Percentiles rank a stretch among this genome's conserved stretches.
phyloP scores from a whole-genome alignment of 2,888 invertebrate species.

The Melipona beecheii region DNA sequence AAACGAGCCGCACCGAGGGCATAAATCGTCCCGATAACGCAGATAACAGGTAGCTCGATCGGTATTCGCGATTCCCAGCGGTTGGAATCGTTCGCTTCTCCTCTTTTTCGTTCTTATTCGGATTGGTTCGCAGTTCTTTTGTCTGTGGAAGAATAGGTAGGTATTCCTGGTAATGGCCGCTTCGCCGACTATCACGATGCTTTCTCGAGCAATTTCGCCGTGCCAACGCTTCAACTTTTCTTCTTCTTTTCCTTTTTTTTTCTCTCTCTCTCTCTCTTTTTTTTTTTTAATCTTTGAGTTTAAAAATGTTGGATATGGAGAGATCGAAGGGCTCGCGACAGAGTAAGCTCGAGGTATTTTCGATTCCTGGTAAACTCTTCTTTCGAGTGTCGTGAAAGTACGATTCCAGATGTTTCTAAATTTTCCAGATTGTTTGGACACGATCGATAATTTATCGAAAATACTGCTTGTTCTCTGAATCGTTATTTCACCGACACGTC shows the following conservation, averaged over 20 bases:
- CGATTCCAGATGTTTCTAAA: too few species aligned
- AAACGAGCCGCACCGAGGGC: constrained; percentile 62
- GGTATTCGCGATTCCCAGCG: constrained; percentile 59
- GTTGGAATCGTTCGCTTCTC: constrained; percentile 22
- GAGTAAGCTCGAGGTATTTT: not conserved
- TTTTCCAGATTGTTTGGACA: too few species aligned
- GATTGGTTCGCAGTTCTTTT: constrained; percentile 17
- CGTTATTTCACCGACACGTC: too few species aligned
- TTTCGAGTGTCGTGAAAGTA: not conserved
- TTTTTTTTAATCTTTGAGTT: constrained; percentile 1
- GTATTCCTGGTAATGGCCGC: constrained; percentile 20
- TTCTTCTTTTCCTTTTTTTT: not conserved
- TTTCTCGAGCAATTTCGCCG: constrained; percentile 21
- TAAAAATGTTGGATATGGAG: not conserved
- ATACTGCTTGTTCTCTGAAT: too few species aligned
- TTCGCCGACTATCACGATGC: not conserved
- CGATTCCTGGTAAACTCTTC: too few species aligned
- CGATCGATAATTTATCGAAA: too few species aligned
- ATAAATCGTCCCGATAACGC: constrained; percentile 67
- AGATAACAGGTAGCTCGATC: constrained; percentile 59
- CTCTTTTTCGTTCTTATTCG: constrained; percentile 16
- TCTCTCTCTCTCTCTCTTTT: not conserved
- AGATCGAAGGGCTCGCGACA: not conserved
- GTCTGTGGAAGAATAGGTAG: constrained; percentile 32
- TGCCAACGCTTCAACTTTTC: not conserved